Evolutionary conservation across 2,888 invertebrate species (phyloP).

Genomic region (Leptinotarsa tumamoca): DNA sequence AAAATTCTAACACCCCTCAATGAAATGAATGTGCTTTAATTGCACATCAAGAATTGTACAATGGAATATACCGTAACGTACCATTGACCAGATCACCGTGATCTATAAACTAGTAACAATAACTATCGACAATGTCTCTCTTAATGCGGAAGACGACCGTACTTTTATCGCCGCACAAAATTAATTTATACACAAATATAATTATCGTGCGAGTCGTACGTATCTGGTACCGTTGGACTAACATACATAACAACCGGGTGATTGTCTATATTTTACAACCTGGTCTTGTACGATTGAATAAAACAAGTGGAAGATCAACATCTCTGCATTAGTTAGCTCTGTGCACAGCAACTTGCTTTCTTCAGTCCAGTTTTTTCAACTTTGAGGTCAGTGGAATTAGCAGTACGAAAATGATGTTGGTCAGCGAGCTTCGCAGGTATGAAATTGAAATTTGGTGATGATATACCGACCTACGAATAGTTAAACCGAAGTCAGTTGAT

Average conservation of each 20-base stretch:
- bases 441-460: slow-evolving; percentile 26
- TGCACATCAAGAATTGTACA: neutral
- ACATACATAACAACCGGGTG: slow-evolving; percentile 42
- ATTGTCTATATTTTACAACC: slow-evolving; percentile 50
- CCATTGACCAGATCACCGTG: slow-evolving; percentile 2
- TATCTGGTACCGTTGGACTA: slow-evolving; percentile 44
- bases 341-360: slow-evolving; percentile 38
- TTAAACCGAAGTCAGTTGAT: slow-evolving; percentile 28
- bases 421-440: slow-evolving; percentile 14
- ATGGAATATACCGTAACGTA: neutral
- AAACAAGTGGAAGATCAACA: slow-evolving; percentile 51
- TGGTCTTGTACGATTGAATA: slow-evolving; percentile 49
- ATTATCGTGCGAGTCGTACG: slow-evolving; percentile 48
- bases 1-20: too few relatives aligned
- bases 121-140: neutral
- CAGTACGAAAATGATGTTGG: neutral
- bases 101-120: slow-evolving; percentile 2
- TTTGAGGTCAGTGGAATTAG: slow-evolving; percentile 29
- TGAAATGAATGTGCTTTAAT: neutral
- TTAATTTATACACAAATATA: slow-evolving; percentile 55
- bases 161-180: slow-evolving; percentile 36
- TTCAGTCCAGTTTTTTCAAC: slow-evolving; percentile 38
- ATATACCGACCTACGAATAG: slow-evolving; percentile 28
- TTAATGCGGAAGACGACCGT: slow-evolving; percentile 25
- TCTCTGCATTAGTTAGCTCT: slow-evolving; percentile 46